Percentiles rank a stretch among this genome's conserved stretches.
phyloP scores from a whole-genome alignment of 2,797 vertebrate species.

The Premnoplex brunnescens region DNA sequence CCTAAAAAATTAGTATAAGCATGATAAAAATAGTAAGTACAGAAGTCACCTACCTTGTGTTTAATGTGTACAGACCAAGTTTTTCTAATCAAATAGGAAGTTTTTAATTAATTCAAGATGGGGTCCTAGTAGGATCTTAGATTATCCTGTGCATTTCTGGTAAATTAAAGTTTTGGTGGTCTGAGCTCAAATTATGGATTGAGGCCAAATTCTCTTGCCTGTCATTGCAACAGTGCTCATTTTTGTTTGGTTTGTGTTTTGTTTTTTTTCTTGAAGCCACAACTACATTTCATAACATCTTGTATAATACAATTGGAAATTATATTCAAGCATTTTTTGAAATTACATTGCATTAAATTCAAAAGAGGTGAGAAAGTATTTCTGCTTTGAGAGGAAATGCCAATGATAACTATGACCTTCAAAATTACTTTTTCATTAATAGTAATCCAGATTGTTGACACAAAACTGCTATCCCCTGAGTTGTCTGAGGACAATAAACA shows the following conservation, averaged over 20 bases:
- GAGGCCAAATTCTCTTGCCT: not conserved
- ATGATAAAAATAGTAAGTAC: not conserved
- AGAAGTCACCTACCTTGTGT: not conserved
- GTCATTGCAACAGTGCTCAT: not conserved
- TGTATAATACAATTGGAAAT: not conserved
- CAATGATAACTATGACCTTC: not conserved
- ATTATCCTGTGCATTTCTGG: not conserved
- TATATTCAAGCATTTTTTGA: not conserved
- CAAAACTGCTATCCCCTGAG: not conserved
- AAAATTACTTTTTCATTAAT: not conserved
- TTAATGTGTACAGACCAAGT: not conserved
- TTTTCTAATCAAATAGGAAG: not conserved
- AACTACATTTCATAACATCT: not conserved
- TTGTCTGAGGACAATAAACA: not conserved
- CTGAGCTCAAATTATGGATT: not conserved
- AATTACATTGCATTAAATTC: not conserved
- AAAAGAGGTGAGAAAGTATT: not conserved
- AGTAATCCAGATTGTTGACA: not conserved
- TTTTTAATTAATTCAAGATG: not conserved
- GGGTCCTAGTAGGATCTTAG: not conserved
- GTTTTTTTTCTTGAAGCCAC: not conserved
- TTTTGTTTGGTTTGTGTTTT: not conserved
- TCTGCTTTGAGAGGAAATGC: not conserved
- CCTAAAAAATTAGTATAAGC: not conserved
- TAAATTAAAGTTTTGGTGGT: not conserved